phyloP scores from a whole-genome alignment of 1,140 invertebrate genomes.

The Potamilus streckersoni region DNA sequence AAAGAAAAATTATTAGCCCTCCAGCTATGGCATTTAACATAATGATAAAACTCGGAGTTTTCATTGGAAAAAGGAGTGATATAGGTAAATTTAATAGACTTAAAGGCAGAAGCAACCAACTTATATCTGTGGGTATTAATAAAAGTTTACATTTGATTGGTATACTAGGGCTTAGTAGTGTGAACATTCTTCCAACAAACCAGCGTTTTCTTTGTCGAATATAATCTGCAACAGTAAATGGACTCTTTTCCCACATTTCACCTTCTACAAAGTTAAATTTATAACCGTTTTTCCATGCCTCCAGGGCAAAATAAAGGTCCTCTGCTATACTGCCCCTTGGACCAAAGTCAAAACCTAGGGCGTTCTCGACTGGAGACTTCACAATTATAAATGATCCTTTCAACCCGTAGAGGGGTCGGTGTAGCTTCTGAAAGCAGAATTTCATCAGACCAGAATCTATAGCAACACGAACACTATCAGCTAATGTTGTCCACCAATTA shows the following conservation, averaged over 20 bases:
- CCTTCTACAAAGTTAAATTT: slow-evolving; percentile 54
- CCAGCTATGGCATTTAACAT: no score
- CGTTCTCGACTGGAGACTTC: slow-evolving; percentile 85
- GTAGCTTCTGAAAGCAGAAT: slow-evolving; percentile 91
- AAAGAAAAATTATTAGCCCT: no score
- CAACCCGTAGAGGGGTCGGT: slow-evolving; percentile 95
- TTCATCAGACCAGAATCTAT: slow-evolving; percentile 80
- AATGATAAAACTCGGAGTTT: no score
- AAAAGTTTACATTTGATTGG: slow-evolving; percentile 70
- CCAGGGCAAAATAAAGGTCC: slow-evolving; percentile 92
- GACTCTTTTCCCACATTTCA: slow-evolving; percentile 97
- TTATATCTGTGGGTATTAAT: not conserved
- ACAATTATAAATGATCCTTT: slow-evolving; percentile 74
- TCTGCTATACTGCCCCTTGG: slow-evolving; percentile 94
- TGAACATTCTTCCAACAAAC: slow-evolving; percentile 93
- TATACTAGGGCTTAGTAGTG: slow-evolving; percentile 91
- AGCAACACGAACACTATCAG: no score
- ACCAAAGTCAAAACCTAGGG: slow-evolving; percentile 94
- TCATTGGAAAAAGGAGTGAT: no score
- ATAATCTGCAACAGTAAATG: slow-evolving; percentile 93
- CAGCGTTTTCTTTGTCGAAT: slow-evolving; percentile 95
- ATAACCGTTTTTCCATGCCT: slow-evolving; percentile 74
- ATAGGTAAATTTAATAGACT: no score
- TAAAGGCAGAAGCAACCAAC: no score
- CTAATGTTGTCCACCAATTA: slow-evolving; percentile 69